Percentiles rank a stretch among this genome's conserved stretches.
phyloP scores from a whole-genome alignment of 2,888 invertebrate species.

The Ennomos quercinarius region DNA sequence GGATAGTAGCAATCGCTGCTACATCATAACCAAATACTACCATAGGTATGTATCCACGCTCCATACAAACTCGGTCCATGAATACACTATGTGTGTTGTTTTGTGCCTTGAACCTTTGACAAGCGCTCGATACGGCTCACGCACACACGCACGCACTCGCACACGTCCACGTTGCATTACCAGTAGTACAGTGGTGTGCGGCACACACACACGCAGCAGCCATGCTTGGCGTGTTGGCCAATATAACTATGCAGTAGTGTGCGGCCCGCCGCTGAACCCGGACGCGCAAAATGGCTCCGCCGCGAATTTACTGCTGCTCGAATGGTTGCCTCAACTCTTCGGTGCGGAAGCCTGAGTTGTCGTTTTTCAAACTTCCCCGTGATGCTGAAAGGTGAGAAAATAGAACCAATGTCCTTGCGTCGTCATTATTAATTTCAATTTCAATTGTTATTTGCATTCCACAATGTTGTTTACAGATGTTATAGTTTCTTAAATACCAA shows the following conservation, averaged over 20 bases:
- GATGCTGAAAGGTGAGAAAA: slow-evolving; percentile 23
- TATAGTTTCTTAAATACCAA: too few species aligned
- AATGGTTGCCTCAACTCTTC: slow-evolving; percentile 34
- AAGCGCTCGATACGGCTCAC: slow-evolving; percentile 11
- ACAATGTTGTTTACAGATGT: too few species aligned
- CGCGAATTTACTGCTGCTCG: slow-evolving; percentile 25
- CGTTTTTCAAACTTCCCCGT: slow-evolving; percentile 30
- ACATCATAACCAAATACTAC: too few species aligned
- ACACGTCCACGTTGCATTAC: slow-evolving; percentile 1
- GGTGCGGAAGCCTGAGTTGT: slow-evolving; percentile 21
- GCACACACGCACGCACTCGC: slow-evolving; percentile 2
- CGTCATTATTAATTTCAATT: too few species aligned
- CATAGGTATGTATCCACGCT: too few species aligned
- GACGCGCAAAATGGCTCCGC: slow-evolving; percentile 14
- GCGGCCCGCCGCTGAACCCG: not conserved
- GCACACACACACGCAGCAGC: slow-evolving; percentile 5
- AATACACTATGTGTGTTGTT: too few species aligned
- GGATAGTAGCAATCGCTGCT: too few species aligned
- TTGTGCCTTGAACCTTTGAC: too few species aligned
- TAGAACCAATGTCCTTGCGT: not conserved
- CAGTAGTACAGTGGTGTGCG: not conserved
- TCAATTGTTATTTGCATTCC: too few species aligned
- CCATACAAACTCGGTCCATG: not conserved
- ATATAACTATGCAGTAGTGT: slow-evolving; percentile 9
- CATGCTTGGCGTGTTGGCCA: slow-evolving; percentile 12